A percentile compares a stretch with the other conserved stretches of the same genome.
These are phyloP conservation scores for Stenodema calcarata DNA, from an alignment of 2,888 invertebrate genomes.

Conservation along the genomic window DNA sequence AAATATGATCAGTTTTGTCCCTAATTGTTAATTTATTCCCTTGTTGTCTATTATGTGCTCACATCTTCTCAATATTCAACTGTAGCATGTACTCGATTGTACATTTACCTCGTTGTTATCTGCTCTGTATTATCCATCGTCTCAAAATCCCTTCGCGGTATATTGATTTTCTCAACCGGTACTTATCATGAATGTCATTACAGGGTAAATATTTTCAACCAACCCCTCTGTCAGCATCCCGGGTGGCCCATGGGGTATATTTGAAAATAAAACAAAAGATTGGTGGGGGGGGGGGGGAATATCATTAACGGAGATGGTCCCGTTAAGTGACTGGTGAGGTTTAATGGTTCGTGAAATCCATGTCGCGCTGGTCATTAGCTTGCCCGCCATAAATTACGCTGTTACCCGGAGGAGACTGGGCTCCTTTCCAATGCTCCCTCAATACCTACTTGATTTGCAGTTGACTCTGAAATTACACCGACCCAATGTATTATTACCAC, in stretches of 20 bases:
- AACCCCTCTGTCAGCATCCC: background rate
- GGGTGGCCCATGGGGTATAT: too few relatives aligned
- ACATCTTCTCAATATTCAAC: too few relatives aligned
- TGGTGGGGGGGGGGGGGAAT: background rate
- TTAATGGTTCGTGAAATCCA: conserved; percentile 29
- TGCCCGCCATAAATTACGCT: conserved; percentile 13
- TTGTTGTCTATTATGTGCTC: too few relatives aligned
- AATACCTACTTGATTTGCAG: conserved; percentile 40
- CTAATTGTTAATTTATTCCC: too few relatives aligned
- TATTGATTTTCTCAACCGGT: too few relatives aligned
- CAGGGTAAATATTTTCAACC: too few relatives aligned
- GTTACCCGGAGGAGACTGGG: conserved; percentile 6
- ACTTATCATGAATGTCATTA: too few relatives aligned
- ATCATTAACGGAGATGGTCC: conserved; percentile 10
- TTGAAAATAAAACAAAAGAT: conserved; percentile 5
- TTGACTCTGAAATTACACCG: background rate
- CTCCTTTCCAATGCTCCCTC: conserved; percentile 15
- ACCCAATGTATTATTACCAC: background rate
- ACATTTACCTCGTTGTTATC: too few relatives aligned
- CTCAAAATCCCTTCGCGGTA: too few relatives aligned
- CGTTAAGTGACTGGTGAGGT: conserved; percentile 25
- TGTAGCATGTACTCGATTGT: too few relatives aligned
- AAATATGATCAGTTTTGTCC: too few relatives aligned
- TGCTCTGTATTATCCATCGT: too few relatives aligned
- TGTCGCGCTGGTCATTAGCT: conserved; percentile 39